A percentile compares a stretch with the other conserved stretches of the same genome.
Conservation (phyloP, 2,888 invertebrate species). For the Lepetodrilus schrolli region DNA sequence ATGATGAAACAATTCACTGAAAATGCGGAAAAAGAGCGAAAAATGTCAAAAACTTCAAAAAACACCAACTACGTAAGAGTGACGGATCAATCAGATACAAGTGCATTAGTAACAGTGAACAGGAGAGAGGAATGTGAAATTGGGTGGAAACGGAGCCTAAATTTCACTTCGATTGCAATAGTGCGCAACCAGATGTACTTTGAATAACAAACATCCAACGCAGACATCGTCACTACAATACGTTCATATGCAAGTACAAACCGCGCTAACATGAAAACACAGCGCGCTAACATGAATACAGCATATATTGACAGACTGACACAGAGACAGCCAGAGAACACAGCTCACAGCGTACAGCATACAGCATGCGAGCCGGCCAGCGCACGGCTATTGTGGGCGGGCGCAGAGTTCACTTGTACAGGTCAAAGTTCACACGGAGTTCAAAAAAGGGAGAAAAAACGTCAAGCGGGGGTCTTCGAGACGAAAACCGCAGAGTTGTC, state of each 20-base stretch:
- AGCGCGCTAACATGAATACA: conserved; percentile 20
- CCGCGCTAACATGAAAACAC: no score
- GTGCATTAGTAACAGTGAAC: not conserved
- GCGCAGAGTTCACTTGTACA: conserved; percentile 16
- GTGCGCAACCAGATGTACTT: conserved; percentile 23
- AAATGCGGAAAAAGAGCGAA: conserved; percentile 1
- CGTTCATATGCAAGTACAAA: no score
- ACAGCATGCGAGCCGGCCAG: conserved; percentile 18
- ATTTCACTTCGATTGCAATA: conserved; percentile 18
- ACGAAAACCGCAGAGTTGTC: conserved; percentile 3
- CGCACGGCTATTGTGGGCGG: conserved; percentile 6
- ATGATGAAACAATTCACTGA: not conserved
- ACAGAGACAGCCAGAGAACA: conserved; percentile 2
- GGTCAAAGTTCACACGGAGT: conserved; percentile 15
- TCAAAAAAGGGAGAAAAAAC: conserved; percentile 20
- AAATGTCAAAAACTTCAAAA: conserved; percentile 10
- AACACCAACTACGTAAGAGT: conserved; percentile 3
- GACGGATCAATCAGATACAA: not conserved
- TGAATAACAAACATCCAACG: conserved; percentile 1
- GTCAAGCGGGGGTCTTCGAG: conserved; percentile 6
- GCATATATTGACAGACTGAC: conserved; percentile 14
- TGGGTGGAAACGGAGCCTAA: not conserved
- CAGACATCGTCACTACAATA: conserved; percentile 16
- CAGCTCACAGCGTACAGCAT: not conserved
- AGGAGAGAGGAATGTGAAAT: conserved; percentile 16